Base-by-base conservation (phyloP, 2,797 vertebrate genomes). In the Holocentrus rufus region DNA sequence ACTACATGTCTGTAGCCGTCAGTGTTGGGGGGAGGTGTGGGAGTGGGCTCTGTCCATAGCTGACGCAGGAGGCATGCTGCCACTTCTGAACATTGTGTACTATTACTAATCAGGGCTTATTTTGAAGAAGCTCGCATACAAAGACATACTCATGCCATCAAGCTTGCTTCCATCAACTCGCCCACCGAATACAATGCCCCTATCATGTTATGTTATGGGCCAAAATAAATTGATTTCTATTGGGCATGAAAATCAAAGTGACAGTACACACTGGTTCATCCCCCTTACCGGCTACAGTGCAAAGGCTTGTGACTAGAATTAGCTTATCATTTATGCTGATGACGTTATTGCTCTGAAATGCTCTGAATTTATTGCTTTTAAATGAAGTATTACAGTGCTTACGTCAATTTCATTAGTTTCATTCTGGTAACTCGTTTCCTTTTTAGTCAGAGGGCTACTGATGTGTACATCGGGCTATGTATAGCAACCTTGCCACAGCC, bases 61-160 rank as follows among this genome's bases (percentile, higher is more conserved):
- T 44, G 68, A 69, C 56, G 14, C 52, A 22, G 22, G 11, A 22
- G 25, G 50, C 46, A 30, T 31, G 23, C 60, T 59, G n/a, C n/a
- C n/a, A 17, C 69, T 36, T 72, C 53, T 63, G 89, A 89, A 89
- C 86, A 89, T 79, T 80, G 60, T 89, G 86, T 90, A 65, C 88
- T 69, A 53, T 72, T 52, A 53, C 62, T 64, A n/a, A 58, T 47
- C 7, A 44, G 34, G 63, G 15, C 55, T 23, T 44, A 70, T 73
- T 85, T 62, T 56, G 4, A 52, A 67, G n/a, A 36, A 36, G 22
- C 63, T 25, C 4, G 0, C 22, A 60, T 7, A 20, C 13, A 44
- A 69, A 77, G 59, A 57, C 50, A 23, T 11, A 42, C 17, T 36
- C 44, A 1, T 34, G 6, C 10, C 61, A 77, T 85, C 30, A 58